Percentiles rank a stretch among this genome's conserved stretches.
Evolutionary conservation across 92 coral and sea anemone genomes (phyloP).

Genomic region (Plumapathes pennacea): DNA sequence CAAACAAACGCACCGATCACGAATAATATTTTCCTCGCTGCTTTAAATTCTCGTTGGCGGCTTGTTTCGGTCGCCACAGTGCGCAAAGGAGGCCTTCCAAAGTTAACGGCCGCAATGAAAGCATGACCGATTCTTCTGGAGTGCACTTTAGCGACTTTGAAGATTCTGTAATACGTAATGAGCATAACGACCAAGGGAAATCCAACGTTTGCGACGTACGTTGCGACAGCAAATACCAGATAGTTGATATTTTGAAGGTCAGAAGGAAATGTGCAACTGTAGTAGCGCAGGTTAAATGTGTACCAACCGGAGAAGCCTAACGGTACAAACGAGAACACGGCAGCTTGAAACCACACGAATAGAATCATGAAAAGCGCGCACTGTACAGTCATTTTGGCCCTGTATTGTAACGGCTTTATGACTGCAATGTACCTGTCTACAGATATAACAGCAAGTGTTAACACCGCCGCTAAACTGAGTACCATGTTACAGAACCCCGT

Average conservation of each 20-base stretch:
- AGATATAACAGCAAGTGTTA: slow-evolving; percentile 85
- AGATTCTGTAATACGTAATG: slow-evolving; percentile 80
- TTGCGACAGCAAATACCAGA: slow-evolving; percentile 62
- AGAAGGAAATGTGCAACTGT: slow-evolving; percentile 86
- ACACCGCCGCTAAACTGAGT: slow-evolving; percentile 78
- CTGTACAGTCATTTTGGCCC: slow-evolving; percentile 96
- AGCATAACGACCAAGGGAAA: slow-evolving; percentile 73
- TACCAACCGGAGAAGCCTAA: slow-evolving; percentile 81
- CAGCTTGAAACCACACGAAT: slow-evolving; percentile 83
- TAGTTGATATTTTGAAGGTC: slow-evolving; percentile 46
- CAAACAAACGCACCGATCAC: slow-evolving; percentile 92
- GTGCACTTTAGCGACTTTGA: slow-evolving; percentile 87
- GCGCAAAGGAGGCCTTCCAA: slow-evolving; percentile 67
- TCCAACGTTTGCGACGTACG: slow-evolving; percentile 79
- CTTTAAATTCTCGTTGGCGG: slow-evolving; percentile 90
- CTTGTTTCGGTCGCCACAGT: slow-evolving; percentile 80
- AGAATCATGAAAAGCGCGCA: slow-evolving; percentile 77
- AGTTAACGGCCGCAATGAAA: slow-evolving; percentile 69
- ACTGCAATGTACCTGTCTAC: slow-evolving; percentile 95
- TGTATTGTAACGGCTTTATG: slow-evolving; percentile 86
- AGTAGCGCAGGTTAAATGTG: slow-evolving; percentile 67
- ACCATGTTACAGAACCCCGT: slow-evolving; percentile 90
- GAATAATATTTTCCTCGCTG: slow-evolving; percentile 93
- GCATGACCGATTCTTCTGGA: slow-evolving; percentile 97
- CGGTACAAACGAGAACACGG: slow-evolving; percentile 74